Evolutionary conservation across 2,888 invertebrate genomes (phyloP).

Genomic region (Yponomeuta evonymella): DNA sequence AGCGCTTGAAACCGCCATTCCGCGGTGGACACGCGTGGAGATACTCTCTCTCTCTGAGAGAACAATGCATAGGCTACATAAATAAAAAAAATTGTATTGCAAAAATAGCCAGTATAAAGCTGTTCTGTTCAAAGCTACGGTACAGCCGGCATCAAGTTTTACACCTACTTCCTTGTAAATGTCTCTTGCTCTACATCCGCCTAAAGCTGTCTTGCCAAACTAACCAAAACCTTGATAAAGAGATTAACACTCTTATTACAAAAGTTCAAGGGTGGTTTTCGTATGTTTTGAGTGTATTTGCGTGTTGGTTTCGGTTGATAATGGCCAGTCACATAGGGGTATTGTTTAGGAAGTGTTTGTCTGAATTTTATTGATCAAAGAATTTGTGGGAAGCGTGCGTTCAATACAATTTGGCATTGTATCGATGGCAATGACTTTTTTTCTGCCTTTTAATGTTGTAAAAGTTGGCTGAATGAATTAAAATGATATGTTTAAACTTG

Average conservation of each 20-base stretch:
- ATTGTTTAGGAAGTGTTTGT: constrained; percentile 13
- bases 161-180: constrained; percentile 1
- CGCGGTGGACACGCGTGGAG: too few relatives aligned
- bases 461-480: too few relatives aligned
- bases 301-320: background rate
- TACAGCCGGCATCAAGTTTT: background rate
- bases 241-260: background rate
- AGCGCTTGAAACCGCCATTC: too few relatives aligned
- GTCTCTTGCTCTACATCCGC: constrained; percentile 14
- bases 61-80: too few relatives aligned
- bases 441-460: background rate
- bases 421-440: background rate
- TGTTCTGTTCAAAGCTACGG: background rate
- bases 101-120: background rate
- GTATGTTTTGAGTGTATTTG: background rate
- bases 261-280: background rate
- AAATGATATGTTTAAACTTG: too few relatives aligned
- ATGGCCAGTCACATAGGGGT: constrained; percentile 7
- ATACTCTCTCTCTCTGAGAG: too few relatives aligned
- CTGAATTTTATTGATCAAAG: background rate
- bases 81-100: too few relatives aligned
- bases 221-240: background rate
- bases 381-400: background rate
- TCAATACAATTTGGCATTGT: background rate
- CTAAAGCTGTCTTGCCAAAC: background rate